A percentile compares a stretch with the other conserved stretches of the same genome.
Conservation (phyloP, 2,113 vertebrate genomes). For the rabbit (Oryctolagus cuniculus) region mOryCun1.1 NC_091445.1:66438501-66439000, state of each 20-base stretch:
- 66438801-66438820: neutral
- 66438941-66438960: neutral
- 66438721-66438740: neutral
- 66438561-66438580: neutral
- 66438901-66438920: neutral
- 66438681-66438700: neutral
- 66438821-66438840: neutral
- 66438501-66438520: neutral
- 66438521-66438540: neutral
- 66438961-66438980: neutral
- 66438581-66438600: conserved; percentile 17
- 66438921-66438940: neutral
- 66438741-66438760: neutral
- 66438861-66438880: neutral
- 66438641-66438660: neutral
- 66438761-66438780: neutral
- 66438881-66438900: neutral
- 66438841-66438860: neutral
- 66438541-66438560: neutral
- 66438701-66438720: neutral
- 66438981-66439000: neutral
- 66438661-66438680: neutral
- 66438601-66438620: conserved; percentile 1
- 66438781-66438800: conserved; percentile 2
- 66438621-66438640: neutral